phyloP scores from a whole-genome alignment of 2,113 vertebrate genomes.

The Otocyon megalotis region DNA sequence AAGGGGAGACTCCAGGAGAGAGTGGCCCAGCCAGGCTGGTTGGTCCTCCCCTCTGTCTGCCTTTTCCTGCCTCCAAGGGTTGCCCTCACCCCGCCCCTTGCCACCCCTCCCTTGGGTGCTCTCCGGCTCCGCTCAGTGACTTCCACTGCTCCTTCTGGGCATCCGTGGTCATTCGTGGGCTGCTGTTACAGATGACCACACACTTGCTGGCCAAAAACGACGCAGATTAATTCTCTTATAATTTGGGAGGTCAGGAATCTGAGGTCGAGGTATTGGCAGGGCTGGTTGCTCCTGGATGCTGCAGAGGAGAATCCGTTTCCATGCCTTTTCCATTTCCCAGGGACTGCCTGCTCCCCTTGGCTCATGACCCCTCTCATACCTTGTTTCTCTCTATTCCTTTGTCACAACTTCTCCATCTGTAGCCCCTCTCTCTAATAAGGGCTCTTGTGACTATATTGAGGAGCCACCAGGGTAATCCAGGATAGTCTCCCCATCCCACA shows the following conservation, averaged over 20 bases:
- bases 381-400: background rate
- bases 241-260: background rate
- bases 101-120: background rate
- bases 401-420: background rate
- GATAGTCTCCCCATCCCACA: background rate
- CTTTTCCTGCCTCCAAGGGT: background rate
- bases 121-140: background rate
- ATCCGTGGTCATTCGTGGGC: background rate
- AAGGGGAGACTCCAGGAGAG: background rate
- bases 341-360: fast-evolving
- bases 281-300: background rate
- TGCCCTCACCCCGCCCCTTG: fast-evolving
- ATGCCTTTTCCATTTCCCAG: background rate
- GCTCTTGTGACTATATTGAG: background rate
- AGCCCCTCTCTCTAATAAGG: background rate
- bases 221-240: too few relatives aligned
- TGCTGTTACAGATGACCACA: too few relatives aligned
- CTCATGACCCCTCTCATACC: background rate
- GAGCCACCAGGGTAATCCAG: background rate
- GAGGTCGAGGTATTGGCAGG: background rate
- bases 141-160: too few relatives aligned
- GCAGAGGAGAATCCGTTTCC: background rate
- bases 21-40: background rate
- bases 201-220: background rate
- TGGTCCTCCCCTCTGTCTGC: background rate